Percentiles rank a stretch among this genome's conserved stretches.
phyloP scores from a whole-genome alignment of 2,888 invertebrate species.

The Actias luna region DNA sequence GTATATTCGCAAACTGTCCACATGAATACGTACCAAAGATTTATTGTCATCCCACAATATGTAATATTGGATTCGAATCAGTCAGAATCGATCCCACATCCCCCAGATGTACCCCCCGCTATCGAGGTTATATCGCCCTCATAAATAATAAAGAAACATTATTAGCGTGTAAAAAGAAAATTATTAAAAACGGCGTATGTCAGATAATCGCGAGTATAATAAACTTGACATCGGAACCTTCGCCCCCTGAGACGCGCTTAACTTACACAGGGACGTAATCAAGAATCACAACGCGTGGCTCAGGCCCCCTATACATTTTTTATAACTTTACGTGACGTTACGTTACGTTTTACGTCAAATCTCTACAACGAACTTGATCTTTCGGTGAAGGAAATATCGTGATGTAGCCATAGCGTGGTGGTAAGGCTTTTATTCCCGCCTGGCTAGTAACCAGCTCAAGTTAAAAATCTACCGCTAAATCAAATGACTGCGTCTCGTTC shows the following conservation, averaged over 20 bases:
- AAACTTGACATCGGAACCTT: background rate
- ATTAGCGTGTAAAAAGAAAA: conserved; percentile 7
- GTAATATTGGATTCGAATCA: background rate
- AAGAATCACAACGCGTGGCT: background rate
- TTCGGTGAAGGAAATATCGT: too few species aligned
- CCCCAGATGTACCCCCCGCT: background rate
- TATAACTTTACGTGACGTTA: too few species aligned
- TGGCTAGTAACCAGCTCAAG: too few species aligned
- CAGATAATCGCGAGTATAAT: background rate
- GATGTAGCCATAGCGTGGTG: too few species aligned
- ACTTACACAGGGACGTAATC: background rate
- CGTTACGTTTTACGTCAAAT: too few species aligned
- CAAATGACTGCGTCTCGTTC: too few species aligned
- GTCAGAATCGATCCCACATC: background rate
- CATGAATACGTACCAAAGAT: too few species aligned
- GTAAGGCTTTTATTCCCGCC: too few species aligned
- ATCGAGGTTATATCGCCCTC: background rate
- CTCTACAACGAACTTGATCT: too few species aligned
- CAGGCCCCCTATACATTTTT: background rate
- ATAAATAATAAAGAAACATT: background rate
- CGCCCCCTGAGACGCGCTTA: background rate
- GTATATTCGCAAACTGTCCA: too few species aligned
- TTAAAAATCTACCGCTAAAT: too few species aligned
- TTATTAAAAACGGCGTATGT: conserved; percentile 13
- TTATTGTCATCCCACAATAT: background rate